Percentiles rank a stretch among this genome's conserved stretches.
Evolutionary conservation across 2,113 vertebrate species (phyloP).

Genomic region (human (Homo sapiens)): GRCh38 chr3:44684001-44684500

Average conservation of each 20-base stretch:
- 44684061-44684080: constrained; percentile 50
- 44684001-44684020: constrained; percentile 26
- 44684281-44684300: neutral
- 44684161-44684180: constrained; percentile 56
- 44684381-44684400: neutral
- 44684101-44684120: neutral
- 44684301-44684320: neutral
- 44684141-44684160: neutral
- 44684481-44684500: neutral
- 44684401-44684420: neutral
- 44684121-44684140: neutral
- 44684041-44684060: constrained; percentile 33
- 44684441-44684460: neutral
- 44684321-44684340: neutral
- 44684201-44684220: constrained; percentile 50
- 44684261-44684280: neutral
- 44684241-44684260: neutral
- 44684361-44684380: neutral
- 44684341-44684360: too few relatives aligned
- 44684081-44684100: neutral
- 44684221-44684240: constrained; percentile 44
- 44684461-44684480: neutral
- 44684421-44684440: neutral
- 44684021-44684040: constrained; percentile 24
- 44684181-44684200: constrained; percentile 50